Evolutionary conservation across 1,140 invertebrate genomes (phyloP), one percentile per base, ranked within the genome.

Genomic region (Cyrtorhinus lividipennis): DNA sequence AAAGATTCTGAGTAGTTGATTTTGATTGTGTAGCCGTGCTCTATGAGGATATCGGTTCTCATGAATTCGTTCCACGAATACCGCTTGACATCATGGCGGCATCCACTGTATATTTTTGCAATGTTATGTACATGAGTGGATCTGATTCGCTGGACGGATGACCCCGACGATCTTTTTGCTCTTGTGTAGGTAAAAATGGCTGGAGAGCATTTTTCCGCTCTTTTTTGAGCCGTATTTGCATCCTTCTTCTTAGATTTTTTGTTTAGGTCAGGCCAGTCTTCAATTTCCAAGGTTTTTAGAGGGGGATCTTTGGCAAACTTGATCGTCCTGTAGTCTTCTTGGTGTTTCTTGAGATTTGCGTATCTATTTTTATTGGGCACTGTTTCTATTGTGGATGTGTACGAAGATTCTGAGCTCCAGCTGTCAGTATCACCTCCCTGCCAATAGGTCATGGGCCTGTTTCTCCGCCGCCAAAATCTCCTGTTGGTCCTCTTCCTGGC

Each of bases 41-140:
- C 85, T 38, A 81, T 74, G 56, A 87, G 74, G 24, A 84, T 75
- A 15, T 79, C 78, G 48, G 80, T 78, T 1, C 80, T 79, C 26
- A 84, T 81, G 13, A 84, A 71, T 65, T 85, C 83, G 3, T 77
- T 76, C 82, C 83, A 85, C 18, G 81, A 30, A 30, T 82, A 3
- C 25, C 44, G 48, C n/a, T 64, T 46, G 56, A 44, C 24, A 45
- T 56, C 30, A 58, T 53, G 20, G 38, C 56, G 26, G 48, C 59
- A 24, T 23, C 56, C 24, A 48, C 24, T n/a, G 59, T 26, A 38
- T 23, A 48, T 38, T 22, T 53, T 53, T 22, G 48, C 30, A n/a
- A n/a, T n/a, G n/a, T n/a, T n/a, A n/a, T n/a, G n/a, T n/a, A n/a
- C n/a, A 8, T 38, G 30, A 8, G 5, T 15, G 30, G 5, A 8